Evolutionary conservation across 92 coral and sea anemone species (phyloP).

Genomic region (Epizoanthus scotinus): DNA sequence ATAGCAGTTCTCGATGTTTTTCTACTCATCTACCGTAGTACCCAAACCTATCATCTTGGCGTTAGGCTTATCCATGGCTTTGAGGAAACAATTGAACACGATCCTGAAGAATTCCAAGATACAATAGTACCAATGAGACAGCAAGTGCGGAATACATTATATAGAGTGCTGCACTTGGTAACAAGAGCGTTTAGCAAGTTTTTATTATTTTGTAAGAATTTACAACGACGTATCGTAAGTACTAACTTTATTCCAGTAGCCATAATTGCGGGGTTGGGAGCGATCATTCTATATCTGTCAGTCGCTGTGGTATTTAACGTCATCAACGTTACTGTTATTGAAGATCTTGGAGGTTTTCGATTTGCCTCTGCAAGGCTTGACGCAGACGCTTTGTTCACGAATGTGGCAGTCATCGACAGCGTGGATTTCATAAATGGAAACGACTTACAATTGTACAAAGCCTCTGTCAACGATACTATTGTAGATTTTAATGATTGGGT

Average conservation of each 20-base stretch:
- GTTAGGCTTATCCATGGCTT: conserved; percentile 70
- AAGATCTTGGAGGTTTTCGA: conserved; percentile 73
- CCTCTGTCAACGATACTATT: conserved; percentile 46
- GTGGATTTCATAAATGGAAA: conserved; percentile 69
- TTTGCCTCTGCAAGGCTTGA: conserved; percentile 69
- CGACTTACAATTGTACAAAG: conserved; percentile 67
- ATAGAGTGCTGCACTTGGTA: conserved; percentile 49
- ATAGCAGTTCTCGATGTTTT: conserved; percentile 63
- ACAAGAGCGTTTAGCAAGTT: conserved; percentile 51
- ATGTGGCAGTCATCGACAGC: conserved; percentile 67
- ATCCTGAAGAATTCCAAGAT: conserved; percentile 60
- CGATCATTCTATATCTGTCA: conserved; percentile 51
- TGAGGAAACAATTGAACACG: conserved; percentile 64
- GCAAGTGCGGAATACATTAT: conserved; percentile 31
- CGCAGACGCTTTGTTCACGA: conserved; percentile 64
- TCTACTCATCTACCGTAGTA: conserved; percentile 68
- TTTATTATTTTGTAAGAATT: conserved; percentile 48
- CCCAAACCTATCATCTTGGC: conserved; percentile 70
- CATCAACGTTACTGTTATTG: conserved; percentile 73
- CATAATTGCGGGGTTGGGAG: conserved; percentile 44
- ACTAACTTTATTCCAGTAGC: conserved; percentile 70
- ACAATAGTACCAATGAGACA: conserved; percentile 30
- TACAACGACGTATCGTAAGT: conserved; percentile 64
- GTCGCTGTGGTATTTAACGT: conserved; percentile 63
- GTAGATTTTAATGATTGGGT: conserved; percentile 50